A percentile compares a stretch with the other conserved stretches of the same genome.
These are phyloP conservation scores for Martes flavigula DNA, from an alignment of 2,797 vertebrate species.

Conservation along the genomic window DNA sequence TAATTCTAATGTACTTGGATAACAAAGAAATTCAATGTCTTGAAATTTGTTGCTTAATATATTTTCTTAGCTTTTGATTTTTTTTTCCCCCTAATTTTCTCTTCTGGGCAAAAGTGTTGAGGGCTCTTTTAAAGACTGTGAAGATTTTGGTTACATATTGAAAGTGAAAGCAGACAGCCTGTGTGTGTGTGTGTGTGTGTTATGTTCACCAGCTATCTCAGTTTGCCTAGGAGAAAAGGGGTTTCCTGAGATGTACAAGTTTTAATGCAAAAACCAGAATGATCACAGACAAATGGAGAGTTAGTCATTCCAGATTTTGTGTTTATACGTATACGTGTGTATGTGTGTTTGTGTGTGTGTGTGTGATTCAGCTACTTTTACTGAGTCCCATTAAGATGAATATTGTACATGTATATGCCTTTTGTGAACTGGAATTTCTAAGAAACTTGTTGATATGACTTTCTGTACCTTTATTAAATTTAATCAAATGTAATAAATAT, in stretches of 20 bases:
- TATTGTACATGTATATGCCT: background rate
- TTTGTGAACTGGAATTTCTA: background rate
- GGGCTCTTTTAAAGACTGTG: background rate
- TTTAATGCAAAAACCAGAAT: background rate
- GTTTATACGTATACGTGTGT: background rate
- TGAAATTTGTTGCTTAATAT: background rate
- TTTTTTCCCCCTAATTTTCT: background rate
- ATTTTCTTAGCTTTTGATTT: background rate
- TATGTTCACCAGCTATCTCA: background rate
- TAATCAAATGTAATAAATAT: slow-evolving; percentile 7
- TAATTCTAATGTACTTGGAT: background rate
- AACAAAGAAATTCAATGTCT: background rate
- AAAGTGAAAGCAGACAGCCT: background rate
- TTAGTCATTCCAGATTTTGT: background rate
- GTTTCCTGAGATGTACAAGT: background rate
- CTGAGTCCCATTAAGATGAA: background rate
- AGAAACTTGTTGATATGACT: background rate
- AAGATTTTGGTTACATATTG: background rate
- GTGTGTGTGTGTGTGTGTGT: background rate
- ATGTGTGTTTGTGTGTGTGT: background rate
- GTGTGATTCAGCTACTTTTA: background rate
- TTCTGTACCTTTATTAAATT: background rate
- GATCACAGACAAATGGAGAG: background rate
- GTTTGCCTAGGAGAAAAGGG: background rate
- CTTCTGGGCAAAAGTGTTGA: background rate